Conservation (phyloP, 2,888 invertebrate genomes). For the Chrysotoxum bicinctum region DNA sequence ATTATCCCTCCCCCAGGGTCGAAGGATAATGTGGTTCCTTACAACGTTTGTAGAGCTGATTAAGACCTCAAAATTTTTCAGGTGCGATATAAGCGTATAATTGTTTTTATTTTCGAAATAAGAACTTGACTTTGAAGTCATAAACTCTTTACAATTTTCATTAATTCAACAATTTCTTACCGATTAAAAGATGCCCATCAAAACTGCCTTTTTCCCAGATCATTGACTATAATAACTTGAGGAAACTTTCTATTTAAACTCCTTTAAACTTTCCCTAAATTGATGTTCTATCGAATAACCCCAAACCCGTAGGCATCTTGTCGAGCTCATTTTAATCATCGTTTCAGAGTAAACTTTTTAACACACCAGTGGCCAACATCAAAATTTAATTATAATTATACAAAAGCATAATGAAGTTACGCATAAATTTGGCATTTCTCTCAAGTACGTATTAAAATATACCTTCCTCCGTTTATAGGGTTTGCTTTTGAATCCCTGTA, state of each 20-base stretch:
- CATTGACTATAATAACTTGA: background rate
- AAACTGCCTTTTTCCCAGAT: background rate
- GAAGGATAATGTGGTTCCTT: too few species aligned
- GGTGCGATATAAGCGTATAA: too few species aligned
- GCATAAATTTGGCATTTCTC: constrained; percentile 38
- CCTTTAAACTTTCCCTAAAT: background rate
- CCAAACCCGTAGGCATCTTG: constrained; percentile 15
- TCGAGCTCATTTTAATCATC: constrained; percentile 20
- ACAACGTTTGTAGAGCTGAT: too few species aligned
- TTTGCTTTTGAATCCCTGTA: constrained; percentile 27
- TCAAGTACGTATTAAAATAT: too few species aligned
- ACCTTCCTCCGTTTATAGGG: constrained; percentile 22
- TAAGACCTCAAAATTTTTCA: too few species aligned
- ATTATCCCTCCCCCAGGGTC: too few species aligned
- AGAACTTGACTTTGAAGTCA: background rate
- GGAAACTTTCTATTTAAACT: background rate
- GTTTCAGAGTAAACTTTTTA: constrained; percentile 32
- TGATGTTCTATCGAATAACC: constrained; percentile 4
- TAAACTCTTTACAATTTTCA: background rate
- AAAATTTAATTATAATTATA: constrained; percentile 57
- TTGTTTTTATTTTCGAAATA: background rate
- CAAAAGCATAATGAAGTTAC: constrained; percentile 48
- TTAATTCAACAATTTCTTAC: background rate
- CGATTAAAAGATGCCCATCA: background rate
- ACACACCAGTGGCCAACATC: constrained; percentile 29